phyloP scores from a whole-genome alignment of 53 echinoderm and acorn worm genomes.

The Apostichopus leukothele region DNA sequence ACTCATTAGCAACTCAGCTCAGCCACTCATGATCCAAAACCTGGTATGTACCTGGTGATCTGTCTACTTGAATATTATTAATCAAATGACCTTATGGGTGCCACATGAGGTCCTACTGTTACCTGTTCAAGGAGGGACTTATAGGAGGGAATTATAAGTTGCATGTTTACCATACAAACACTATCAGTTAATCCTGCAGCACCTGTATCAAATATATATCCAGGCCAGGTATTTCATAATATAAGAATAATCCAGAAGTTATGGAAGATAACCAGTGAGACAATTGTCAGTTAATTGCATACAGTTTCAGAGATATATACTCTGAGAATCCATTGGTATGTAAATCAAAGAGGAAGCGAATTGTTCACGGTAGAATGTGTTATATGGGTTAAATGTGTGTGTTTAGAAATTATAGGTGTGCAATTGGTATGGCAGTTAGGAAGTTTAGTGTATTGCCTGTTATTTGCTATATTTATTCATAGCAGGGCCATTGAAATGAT shows the following conservation, averaged over 20 bases:
- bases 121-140: too few relatives aligned
- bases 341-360: background rate
- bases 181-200: too few relatives aligned
- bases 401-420: background rate
- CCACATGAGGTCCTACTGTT: too few relatives aligned
- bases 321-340: background rate
- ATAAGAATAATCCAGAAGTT: too few relatives aligned
- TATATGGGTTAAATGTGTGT: background rate
- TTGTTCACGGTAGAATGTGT: background rate
- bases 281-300: background rate
- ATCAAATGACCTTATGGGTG: background rate
- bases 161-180: too few relatives aligned
- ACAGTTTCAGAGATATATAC: background rate
- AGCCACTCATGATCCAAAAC: background rate
- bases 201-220: too few relatives aligned
- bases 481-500: background rate
- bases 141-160: too few relatives aligned
- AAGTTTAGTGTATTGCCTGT: background rate
- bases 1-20: background rate
- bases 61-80: background rate
- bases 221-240: too few relatives aligned
- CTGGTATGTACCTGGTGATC: background rate
- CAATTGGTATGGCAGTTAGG: background rate
- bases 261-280: background rate
- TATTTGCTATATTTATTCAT: background rate